A percentile compares a stretch with the other conserved stretches of the same genome.
Conservation (phyloP, 2,113 vertebrate genomes). For the Pungitius pungitius region DNA sequence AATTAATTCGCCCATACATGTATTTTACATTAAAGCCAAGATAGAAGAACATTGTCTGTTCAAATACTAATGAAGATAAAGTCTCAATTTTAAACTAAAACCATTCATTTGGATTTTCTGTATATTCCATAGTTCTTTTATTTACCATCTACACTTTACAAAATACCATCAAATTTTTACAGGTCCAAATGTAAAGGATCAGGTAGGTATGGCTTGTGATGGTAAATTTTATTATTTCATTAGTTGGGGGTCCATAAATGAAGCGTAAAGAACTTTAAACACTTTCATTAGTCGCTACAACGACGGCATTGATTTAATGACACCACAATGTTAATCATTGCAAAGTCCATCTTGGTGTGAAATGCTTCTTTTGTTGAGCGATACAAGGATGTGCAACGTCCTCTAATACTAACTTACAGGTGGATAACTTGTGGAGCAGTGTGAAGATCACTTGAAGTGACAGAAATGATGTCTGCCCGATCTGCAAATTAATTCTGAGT, state of each 20-base stretch:
- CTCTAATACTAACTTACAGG: slow-evolving; percentile 26
- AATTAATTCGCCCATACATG: neutral
- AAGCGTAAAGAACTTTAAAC: slow-evolving; percentile 36
- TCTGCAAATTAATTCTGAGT: slow-evolving; percentile 21
- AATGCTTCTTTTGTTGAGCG: slow-evolving; percentile 42
- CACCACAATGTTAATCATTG: slow-evolving; percentile 44
- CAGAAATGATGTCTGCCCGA: slow-evolving; percentile 3
- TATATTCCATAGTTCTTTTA: neutral
- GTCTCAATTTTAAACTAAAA: neutral
- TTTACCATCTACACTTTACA: neutral
- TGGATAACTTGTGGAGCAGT: neutral
- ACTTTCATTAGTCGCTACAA: slow-evolving; percentile 56
- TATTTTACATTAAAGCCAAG: neutral
- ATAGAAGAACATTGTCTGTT: neutral
- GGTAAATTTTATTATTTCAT: slow-evolving; percentile 36
- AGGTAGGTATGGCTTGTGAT: neutral
- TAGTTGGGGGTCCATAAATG: slow-evolving; percentile 42
- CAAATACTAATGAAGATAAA: neutral
- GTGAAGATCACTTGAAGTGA: slow-evolving; percentile 15
- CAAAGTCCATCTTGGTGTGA: slow-evolving; percentile 42
- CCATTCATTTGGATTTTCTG: neutral
- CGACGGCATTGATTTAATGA: slow-evolving; percentile 65
- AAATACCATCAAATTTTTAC: neutral
- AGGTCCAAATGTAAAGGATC: neutral
- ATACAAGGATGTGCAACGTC: slow-evolving; percentile 1